Evolutionary conservation across 2,797 vertebrate species (phyloP), one percentile per base, ranked within the genome.

Genomic region (Liparis tanakae): DNA sequence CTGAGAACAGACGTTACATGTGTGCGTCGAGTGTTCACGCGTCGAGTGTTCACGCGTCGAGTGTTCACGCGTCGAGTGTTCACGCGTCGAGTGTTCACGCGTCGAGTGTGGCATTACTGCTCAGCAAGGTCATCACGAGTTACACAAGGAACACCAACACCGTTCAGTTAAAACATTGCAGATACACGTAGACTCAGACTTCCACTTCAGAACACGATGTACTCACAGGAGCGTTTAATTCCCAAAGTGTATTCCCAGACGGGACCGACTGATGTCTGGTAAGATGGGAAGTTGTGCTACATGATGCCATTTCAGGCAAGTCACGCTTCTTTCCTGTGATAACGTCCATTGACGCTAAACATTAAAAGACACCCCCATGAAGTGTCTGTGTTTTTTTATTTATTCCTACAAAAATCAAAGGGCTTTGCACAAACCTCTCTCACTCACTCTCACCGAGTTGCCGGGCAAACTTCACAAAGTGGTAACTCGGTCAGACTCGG

Each of bases 91-190:
- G 17, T 39, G 61, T 5, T 4, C 14, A 68, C n/a, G 46, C 10
- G 6, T 22, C 34, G 54, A 54, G 50, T 63, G 70, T 61, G 56
- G 65, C 20, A 37, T 50, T 22, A 55, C 65, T 62, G 50, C 5
- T 4, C 18, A 36, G 64, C 3, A 44, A 44, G 39, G n/a, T 33
- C 54, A 25, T 48, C 53, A 44, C 60, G 68, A 46, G 12, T 36
- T 43, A 37, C 12, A 58, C 14, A 1, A 22, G 10, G 70, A 55
- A 12, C 15, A 14, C 4, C 20, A 6, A 60, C 34, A 39, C 15
- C 2, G 33, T 43, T 51, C 1, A 51, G 25, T 22, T 25, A 0
- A n/a, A n/a, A 58, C 13, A 17, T 20, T 18, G 36, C 5, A 36
- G 30, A 39, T 34, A 4, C 7, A 17, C 18, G 46, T n/a, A 15